phyloP scores from a whole-genome alignment of 2,888 invertebrate genomes.

The Parasteatoda lunata region DNA sequence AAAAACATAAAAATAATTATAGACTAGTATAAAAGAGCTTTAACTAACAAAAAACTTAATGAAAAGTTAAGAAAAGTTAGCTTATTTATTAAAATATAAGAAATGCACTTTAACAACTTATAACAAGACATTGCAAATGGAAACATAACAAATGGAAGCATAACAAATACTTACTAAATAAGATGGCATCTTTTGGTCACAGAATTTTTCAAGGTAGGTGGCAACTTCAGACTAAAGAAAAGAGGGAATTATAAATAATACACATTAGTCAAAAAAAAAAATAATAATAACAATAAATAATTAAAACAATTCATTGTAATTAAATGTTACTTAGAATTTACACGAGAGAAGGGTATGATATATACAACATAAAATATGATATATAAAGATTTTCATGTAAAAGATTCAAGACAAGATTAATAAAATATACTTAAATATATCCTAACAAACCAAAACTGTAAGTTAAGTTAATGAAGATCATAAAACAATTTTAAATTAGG shows the following conservation, averaged over 20 bases:
- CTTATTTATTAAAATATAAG: not conserved
- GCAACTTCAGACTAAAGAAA: slow-evolving; percentile 39
- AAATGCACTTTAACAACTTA: not conserved
- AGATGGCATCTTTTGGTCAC: slow-evolving; percentile 42
- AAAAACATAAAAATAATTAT: not conserved
- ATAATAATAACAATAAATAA: too few species aligned
- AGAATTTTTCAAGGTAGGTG: slow-evolving; percentile 37
- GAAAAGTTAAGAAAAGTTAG: not conserved
- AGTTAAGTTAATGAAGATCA: too few species aligned
- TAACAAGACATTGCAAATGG: not conserved
- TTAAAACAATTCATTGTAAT: not conserved
- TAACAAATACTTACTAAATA: slow-evolving; percentile 43
- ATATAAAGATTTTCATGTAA: too few species aligned
- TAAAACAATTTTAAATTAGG: too few species aligned
- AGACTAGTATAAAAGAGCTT: not conserved
- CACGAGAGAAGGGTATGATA: too few species aligned
- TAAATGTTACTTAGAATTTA: not conserved
- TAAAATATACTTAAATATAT: too few species aligned
- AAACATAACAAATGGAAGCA: not conserved
- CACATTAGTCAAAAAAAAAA: not conserved
- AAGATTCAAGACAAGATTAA: too few species aligned
- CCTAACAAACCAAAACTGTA: too few species aligned
- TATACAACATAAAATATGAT: too few species aligned
- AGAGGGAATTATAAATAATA: not conserved
- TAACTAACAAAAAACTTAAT: not conserved